phyloP scores from a whole-genome alignment of 1,140 invertebrate genomes.

The Cyrtorhinus lividipennis region DNA sequence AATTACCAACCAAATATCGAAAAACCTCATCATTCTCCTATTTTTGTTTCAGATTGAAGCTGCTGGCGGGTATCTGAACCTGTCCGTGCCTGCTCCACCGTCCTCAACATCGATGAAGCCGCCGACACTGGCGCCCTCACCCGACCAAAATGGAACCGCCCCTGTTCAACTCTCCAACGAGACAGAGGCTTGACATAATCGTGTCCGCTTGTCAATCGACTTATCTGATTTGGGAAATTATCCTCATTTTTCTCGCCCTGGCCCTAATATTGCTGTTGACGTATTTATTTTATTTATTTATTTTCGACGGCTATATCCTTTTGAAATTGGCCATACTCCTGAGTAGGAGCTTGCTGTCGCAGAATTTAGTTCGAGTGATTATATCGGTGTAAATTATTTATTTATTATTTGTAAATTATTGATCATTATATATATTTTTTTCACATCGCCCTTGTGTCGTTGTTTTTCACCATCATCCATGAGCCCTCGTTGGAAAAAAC shows the following conservation, averaged over 20 bases:
- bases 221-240: constrained; percentile 4
- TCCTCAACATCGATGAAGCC: not conserved
- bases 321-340: constrained; percentile 8
- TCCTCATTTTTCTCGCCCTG: constrained; percentile 7
- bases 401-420: constrained; percentile 25
- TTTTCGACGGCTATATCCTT: constrained; percentile 12
- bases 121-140: not conserved
- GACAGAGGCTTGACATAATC: not conserved
- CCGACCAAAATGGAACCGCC: not conserved
- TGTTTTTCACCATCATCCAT: too few species aligned
- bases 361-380: constrained; percentile 12
- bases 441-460: too few species aligned
- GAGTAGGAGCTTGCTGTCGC: constrained; percentile 12
- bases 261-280: constrained; percentile 1
- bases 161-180: constrained; percentile 1
- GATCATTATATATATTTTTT: constrained; percentile 25
- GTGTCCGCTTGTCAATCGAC: not conserved
- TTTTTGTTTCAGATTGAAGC: constrained; percentile 18
- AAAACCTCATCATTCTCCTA: too few species aligned
- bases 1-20: too few species aligned
- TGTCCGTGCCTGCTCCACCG: constrained; percentile 17
- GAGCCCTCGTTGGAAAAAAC: too few species aligned
- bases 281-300: constrained; percentile 17
- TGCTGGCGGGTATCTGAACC: constrained; percentile 17
- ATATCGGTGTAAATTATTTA: constrained; percentile 15